Evolutionary conservation across 2,113 vertebrate species (phyloP).

Genomic region (Callipepla squamata): DNA sequence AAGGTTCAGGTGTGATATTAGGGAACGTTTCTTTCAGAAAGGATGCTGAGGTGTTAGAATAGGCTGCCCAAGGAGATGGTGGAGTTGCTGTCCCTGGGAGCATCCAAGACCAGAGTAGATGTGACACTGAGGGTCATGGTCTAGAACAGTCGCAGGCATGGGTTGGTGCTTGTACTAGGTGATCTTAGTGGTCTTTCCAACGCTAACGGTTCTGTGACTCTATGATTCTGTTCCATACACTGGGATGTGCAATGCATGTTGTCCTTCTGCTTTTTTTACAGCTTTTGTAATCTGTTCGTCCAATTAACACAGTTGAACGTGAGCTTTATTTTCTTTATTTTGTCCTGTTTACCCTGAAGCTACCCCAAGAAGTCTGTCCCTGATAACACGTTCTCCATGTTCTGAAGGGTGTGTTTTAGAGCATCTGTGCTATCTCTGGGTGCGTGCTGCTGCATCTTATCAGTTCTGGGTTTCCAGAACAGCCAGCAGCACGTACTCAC

Average conservation of each 20-base stretch:
- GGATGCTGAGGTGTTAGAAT: too few relatives aligned
- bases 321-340: neutral
- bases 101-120: too few relatives aligned
- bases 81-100: too few relatives aligned
- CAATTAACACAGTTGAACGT: fast-evolving
- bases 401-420: neutral
- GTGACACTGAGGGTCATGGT: too few relatives aligned
- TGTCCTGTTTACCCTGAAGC: neutral
- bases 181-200: too few relatives aligned
- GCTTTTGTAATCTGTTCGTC: fast-evolving
- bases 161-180: too few relatives aligned
- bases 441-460: neutral
- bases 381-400: neutral
- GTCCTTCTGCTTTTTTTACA: neutral
- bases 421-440: neutral
- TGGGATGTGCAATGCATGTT: neutral
- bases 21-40: too few relatives aligned
- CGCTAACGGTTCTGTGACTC: too few relatives aligned
- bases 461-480: fast-evolving
- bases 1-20: too few relatives aligned
- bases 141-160: too few relatives aligned
- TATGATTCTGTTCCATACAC: neutral
- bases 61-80: too few relatives aligned
- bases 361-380: neutral
- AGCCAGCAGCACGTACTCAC: neutral